Evolutionary conservation across 2,113 vertebrate genomes (phyloP).

Genomic region (Donacobius atricapilla): DNA sequence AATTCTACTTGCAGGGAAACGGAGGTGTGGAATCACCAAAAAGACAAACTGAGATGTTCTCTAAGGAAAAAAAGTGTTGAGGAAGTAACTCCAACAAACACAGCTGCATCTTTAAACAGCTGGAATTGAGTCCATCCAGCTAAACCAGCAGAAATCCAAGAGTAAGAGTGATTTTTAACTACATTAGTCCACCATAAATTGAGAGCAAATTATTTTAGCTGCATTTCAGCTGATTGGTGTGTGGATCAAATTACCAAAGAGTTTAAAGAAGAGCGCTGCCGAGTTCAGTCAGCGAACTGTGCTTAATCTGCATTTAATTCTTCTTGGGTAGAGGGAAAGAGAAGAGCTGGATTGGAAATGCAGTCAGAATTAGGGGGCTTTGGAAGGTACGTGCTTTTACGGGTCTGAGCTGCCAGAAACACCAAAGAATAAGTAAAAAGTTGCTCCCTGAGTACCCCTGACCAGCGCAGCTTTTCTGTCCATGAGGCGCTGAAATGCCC

Average conservation of each 20-base stretch:
- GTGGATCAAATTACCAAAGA: constrained; percentile 1
- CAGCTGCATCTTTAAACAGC: neutral
- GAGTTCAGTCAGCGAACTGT: neutral
- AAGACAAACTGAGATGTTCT: neutral
- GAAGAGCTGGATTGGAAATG: neutral
- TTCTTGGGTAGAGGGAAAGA: neutral
- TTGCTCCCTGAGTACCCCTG: neutral
- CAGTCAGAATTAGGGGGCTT: neutral
- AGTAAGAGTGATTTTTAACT: neutral
- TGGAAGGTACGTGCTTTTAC: neutral
- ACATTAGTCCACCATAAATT: neutral
- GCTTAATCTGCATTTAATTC: constrained; percentile 27
- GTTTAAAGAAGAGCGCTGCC: constrained; percentile 24
- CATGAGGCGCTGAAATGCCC: fast-evolving
- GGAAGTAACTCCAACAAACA: neutral
- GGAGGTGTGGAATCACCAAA: neutral
- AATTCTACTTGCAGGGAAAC: neutral
- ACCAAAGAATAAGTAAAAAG: neutral
- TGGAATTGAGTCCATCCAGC: neutral
- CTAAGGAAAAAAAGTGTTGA: neutral
- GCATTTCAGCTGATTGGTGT: constrained; percentile 11
- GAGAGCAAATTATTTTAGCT: constrained; percentile 36
- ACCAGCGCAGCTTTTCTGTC: neutral
- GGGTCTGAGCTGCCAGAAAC: neutral
- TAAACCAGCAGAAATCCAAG: neutral